These are phyloP conservation scores for Columba guinea DNA, from an alignment of 2,797 vertebrate genomes.

Conservation along the genomic window DNA sequence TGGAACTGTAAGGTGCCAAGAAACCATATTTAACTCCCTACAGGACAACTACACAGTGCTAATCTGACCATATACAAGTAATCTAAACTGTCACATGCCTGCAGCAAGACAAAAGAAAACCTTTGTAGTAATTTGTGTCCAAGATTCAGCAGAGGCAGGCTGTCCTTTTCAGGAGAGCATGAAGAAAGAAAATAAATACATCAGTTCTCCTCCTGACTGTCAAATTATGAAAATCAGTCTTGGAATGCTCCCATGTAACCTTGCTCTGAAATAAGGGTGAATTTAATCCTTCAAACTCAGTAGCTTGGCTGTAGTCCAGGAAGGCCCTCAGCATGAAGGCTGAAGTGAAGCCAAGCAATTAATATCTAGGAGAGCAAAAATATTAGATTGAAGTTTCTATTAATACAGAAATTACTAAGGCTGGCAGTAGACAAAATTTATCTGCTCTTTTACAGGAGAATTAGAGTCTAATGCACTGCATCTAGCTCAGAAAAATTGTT, in stretches of 20 bases:
- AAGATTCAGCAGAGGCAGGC: constrained; percentile 12
- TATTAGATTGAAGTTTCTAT: constrained; percentile 33
- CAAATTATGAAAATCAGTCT: constrained; percentile 67
- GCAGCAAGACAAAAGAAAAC: constrained; percentile 18
- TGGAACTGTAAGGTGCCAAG: background rate
- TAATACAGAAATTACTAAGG: constrained; percentile 19
- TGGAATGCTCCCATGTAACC: constrained; percentile 55
- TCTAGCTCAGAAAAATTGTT: background rate
- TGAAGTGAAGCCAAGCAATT: constrained; percentile 45
- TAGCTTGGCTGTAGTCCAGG: constrained; percentile 60
- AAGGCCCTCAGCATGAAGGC: constrained; percentile 46
- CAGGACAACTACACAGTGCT: background rate
- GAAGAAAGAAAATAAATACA: constrained; percentile 62
- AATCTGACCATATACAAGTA: background rate
- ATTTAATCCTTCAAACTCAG: constrained; percentile 61
- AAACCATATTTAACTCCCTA: background rate
- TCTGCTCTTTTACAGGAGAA: constrained; percentile 6
- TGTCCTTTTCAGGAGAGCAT: constrained; percentile 16
- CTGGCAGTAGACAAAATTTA: background rate
- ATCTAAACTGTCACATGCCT: constrained; percentile 18
- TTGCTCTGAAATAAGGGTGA: constrained; percentile 57
- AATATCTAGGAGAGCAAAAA: constrained; percentile 34
- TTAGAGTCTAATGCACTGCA: background rate
- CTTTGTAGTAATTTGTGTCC: background rate
- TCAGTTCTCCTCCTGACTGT: constrained; percentile 49